Evolutionary conservation across 2,888 invertebrate genomes (phyloP), one percentile per base, ranked within the genome.

Genomic region (Vesta saturnalis): DNA sequence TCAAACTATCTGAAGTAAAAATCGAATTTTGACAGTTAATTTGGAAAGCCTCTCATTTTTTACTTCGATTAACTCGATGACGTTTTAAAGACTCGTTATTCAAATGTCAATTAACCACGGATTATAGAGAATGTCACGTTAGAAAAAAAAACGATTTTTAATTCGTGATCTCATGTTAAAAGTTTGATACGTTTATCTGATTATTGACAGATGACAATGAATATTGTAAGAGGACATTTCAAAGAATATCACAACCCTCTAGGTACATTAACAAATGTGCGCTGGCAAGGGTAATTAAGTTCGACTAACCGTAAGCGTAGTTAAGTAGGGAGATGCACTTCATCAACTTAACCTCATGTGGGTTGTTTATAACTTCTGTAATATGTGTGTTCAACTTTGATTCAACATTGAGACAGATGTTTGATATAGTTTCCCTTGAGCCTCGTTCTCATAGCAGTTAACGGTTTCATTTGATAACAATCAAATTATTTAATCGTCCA

Each of bases 51-150:
- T 64, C 69, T 66, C 72, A 65, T 70, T 64, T 72, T 70, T 71
- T 19, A 61, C 35, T 69, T 70, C 69, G 65, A 64, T 71, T 72
- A 73, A 74, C 74, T 73, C 73, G 49, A 65, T 74, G 74, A 71
- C 73, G 71, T 72, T 74, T 74, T 75, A 73, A 76, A 75, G 76
- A 73, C 71, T 77, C 76, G 74, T 76, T 74, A 77, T 75, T 76
- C 74, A 75, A 74, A 76, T 75, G 77, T 77, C 77, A 77, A 77
- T 77, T 77, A n/a, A n/a, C n/a, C n/a, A 77, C 75, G 74, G 75
- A 77, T 74, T 72, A 73, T 69, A 14, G n/a, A 39, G 43, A 60
- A 56, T 66, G 64, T 62, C 64, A 63, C 19, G 19, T 21, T 18
- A 35, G 16, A 43, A 60, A 47, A 55, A 35, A 23, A 21, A 55